Evolutionary conservation across 2,888 invertebrate genomes (phyloP).

Genomic region (Laspeyria flexula): DNA sequence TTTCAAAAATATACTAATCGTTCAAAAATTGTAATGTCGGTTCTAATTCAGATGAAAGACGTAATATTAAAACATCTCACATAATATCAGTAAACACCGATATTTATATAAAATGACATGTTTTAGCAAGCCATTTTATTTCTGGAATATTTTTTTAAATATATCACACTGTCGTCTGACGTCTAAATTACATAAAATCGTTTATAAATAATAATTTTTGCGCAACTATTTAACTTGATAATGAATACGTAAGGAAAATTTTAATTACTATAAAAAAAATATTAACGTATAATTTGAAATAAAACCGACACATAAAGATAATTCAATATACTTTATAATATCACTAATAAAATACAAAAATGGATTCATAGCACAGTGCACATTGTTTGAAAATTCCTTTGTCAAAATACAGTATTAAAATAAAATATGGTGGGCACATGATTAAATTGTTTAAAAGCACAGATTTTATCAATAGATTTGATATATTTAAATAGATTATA

Average conservation of each 20-base stretch:
- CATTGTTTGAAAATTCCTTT: conserved; percentile 30
- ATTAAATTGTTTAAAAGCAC: conserved; percentile 37
- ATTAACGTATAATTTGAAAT: conserved; percentile 37
- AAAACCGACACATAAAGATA: conserved; percentile 20
- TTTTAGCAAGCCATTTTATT: too few relatives aligned
- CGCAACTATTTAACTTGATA: too few relatives aligned
- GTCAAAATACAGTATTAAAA: conserved; percentile 25
- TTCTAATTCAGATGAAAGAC: conserved; percentile 26
- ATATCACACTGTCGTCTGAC: too few relatives aligned
- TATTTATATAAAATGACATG: too few relatives aligned
- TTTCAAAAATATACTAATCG: conserved; percentile 34
- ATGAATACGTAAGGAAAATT: too few relatives aligned
- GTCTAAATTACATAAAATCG: too few relatives aligned
- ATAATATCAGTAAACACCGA: too few relatives aligned
- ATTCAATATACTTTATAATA: conserved; percentile 34
- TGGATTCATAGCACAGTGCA: conserved; percentile 39
- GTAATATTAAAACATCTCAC: too few relatives aligned
- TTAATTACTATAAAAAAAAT: background rate
- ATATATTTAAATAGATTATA: conserved; percentile 32
- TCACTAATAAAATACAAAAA: conserved; percentile 34
- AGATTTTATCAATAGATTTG: conserved; percentile 39
- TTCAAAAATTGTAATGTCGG: conserved; percentile 18
- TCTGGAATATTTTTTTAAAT: too few relatives aligned
- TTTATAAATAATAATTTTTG: too few relatives aligned
- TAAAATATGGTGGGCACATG: conserved; percentile 38